Evolutionary conservation across 2,888 invertebrate species (phyloP).

Genomic region (Lottia gigantea): DNA sequence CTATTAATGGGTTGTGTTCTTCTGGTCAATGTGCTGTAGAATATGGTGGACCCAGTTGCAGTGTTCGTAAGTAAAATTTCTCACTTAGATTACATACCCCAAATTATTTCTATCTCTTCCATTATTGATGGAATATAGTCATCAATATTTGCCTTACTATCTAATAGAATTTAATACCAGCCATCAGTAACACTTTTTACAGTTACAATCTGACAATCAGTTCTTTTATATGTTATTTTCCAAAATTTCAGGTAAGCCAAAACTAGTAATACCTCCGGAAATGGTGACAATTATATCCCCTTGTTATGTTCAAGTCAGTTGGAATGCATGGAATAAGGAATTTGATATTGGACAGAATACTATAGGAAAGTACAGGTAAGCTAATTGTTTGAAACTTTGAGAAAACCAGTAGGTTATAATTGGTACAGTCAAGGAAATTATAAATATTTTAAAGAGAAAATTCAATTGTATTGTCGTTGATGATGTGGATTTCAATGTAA

Average conservation of each 20-base stretch:
- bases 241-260: constrained; percentile 29
- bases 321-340: constrained; percentile 51
- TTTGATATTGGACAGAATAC: constrained; percentile 54
- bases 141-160: background rate
- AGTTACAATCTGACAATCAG: no score
- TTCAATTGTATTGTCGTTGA: no score
- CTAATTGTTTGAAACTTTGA: background rate
- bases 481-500: no score
- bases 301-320: constrained; percentile 50
- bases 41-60: constrained; percentile 60
- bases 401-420: no score
- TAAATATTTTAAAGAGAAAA: no score
- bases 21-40: constrained; percentile 51
- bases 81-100: no score
- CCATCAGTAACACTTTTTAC: no score
- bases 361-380: constrained; percentile 34
- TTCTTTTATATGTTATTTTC: no score
- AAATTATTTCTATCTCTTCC: no score
- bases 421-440: no score
- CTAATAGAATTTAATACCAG: background rate
- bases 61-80: constrained; percentile 48
- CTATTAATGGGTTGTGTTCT: constrained; percentile 57
- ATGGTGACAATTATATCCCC: constrained; percentile 30
- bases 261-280: constrained; percentile 42
- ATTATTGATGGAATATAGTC: no score